Base-by-base conservation (phyloP, 2,888 invertebrate genomes). In the Meghimatium bilineatum region DNA sequence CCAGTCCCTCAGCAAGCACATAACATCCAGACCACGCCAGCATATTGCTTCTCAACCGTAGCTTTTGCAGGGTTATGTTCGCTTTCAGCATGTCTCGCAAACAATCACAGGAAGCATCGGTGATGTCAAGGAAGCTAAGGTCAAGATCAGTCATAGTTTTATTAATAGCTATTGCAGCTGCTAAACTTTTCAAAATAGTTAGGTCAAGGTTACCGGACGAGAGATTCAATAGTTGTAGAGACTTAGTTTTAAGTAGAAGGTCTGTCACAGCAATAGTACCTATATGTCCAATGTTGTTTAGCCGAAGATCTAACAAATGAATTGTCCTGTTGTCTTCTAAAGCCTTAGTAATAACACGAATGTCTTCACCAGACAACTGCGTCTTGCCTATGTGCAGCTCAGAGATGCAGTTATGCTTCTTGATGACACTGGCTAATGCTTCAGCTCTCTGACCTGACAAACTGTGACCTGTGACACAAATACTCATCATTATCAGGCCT, bases 121-220 rank as follows among this genome's bases (percentile, higher is more conserved):
- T 89, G 23, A 92, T 88, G 78, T 93, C 93, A 34, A 92, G 90
- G 83, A 93, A 93, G 81, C 93, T 92, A 71, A 92, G 86, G 86
- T 93, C 92, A 26, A 93, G 87, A 32, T 92, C 92, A 17, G 87
- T 85, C 23, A 92, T 85, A 12, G 89, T 82, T 29, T 83, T 87
- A 85, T 91, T 92, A 29, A 85, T 85, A 63, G 88, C 82, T n/a
- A 92, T 83, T 6, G 91, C 89, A 44, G 88, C 85, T 32, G 89
- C 85, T 3, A 93, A 82, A 6, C 85, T 86, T 72, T 88, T 87
- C 76, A 90, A 91, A 10, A 91, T 91, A 8, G 88, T 86, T 32
- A 88, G 87, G 71, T 91, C 90, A 32, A 93, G 86, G 17, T 90
- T 91, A 0, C 91, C 91, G 23, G 92, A 92, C 12, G 91, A 91